phyloP scores from a whole-genome alignment of 2,888 invertebrate species.

The Athalia rosae region DNA sequence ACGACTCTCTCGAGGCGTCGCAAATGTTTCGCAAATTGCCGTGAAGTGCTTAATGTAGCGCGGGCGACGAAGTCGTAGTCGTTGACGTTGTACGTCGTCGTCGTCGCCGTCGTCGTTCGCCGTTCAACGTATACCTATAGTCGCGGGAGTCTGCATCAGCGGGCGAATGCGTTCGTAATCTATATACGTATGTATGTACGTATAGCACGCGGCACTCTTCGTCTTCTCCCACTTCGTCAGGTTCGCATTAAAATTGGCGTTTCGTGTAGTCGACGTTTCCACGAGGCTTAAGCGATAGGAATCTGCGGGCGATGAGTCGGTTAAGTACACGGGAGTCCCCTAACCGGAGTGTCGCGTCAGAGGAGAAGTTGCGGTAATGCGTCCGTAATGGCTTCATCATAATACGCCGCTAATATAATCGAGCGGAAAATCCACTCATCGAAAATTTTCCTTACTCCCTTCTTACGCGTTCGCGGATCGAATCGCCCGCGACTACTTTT shows the following conservation, averaged over 20 bases:
- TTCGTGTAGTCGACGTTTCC: slow-evolving; percentile 22
- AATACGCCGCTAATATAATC: slow-evolving; percentile 10
- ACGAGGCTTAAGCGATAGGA: slow-evolving; percentile 4
- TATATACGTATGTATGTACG: no score
- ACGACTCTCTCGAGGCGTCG: slow-evolving; percentile 48
- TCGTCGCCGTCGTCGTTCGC: slow-evolving; percentile 45
- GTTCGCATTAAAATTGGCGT: slow-evolving; percentile 40
- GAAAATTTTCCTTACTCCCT: background rate
- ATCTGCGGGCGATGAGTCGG: slow-evolving; percentile 23
- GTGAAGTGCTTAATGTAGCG: slow-evolving; percentile 71
- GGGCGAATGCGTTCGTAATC: background rate
- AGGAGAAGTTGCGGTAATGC: slow-evolving; percentile 31
- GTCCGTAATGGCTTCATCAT: slow-evolving; percentile 35
- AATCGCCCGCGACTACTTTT: background rate
- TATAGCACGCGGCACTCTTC: slow-evolving; percentile 22
- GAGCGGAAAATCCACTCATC: slow-evolving; percentile 16
- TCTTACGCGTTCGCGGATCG: no score
- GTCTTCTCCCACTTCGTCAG: slow-evolving; percentile 39
- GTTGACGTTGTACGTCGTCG: slow-evolving; percentile 53
- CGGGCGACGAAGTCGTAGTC: slow-evolving; percentile 64
- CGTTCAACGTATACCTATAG: no score
- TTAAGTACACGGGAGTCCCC: background rate
- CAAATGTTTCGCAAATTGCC: slow-evolving; percentile 74
- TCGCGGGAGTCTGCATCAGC: slow-evolving; percentile 26
- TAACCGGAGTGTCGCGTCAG: background rate